A percentile compares a stretch with the other conserved stretches of the same genome.
Conservation (phyloP, 2,113 vertebrate genomes). For the Chlamydotis undulata region DNA sequence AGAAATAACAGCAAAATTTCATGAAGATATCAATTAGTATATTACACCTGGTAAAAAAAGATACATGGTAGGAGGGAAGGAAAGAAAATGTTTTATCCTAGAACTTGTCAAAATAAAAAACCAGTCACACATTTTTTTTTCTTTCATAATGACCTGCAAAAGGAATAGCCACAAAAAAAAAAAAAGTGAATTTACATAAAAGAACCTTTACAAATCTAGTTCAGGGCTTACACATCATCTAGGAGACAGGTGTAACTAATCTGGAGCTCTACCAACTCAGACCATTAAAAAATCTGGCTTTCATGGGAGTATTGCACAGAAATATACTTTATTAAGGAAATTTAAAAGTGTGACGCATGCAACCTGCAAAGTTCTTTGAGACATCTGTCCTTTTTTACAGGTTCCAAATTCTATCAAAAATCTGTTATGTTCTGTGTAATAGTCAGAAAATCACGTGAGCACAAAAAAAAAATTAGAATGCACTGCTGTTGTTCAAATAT, state of each 20-base stretch:
- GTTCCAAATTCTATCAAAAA: background rate
- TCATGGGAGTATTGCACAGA: background rate
- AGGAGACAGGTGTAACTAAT: background rate
- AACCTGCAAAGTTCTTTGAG: background rate
- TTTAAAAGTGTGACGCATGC: accelerated
- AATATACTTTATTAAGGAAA: background rate
- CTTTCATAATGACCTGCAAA: background rate
- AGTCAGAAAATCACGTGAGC: background rate
- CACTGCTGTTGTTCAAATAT: background rate
- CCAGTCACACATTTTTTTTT: background rate
- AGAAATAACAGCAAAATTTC: background rate
- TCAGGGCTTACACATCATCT: background rate
- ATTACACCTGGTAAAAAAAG: background rate
- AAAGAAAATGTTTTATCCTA: background rate
- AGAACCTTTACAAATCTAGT: background rate
- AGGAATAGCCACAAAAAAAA: background rate
- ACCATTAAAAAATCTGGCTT: background rate
- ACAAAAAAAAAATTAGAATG: background rate
- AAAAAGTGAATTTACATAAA: background rate
- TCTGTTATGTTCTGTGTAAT: background rate
- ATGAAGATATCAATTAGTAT: background rate
- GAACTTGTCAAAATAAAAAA: background rate
- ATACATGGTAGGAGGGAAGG: background rate
- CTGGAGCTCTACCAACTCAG: background rate
- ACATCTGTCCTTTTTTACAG: background rate